These are phyloP conservation scores for Cephus pygmeus DNA, from an alignment of 2,888 invertebrate species.

Conservation along the genomic window DNA sequence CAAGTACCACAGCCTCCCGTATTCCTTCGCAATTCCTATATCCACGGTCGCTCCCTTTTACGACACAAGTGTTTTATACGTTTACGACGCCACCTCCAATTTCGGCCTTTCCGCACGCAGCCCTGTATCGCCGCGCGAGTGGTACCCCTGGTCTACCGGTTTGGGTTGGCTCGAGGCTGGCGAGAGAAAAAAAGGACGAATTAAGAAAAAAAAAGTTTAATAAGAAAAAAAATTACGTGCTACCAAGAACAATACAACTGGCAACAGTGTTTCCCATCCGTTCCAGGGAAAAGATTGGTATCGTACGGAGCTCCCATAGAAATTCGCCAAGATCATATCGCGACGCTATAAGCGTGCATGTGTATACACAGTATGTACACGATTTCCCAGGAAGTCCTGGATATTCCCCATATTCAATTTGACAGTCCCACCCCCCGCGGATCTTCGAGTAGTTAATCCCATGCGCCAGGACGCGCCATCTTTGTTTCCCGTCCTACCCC, in stretches of 20 bases:
- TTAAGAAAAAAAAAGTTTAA: not conserved
- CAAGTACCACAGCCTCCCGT: not conserved
- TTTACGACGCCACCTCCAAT: constrained; percentile 38
- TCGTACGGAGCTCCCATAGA: not conserved
- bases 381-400: not conserved
- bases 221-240: not conserved
- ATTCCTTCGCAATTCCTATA: not conserved
- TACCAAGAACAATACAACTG: not conserved
- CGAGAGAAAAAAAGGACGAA: not conserved
- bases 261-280: not conserved
- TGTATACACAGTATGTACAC: not conserved
- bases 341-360: not conserved
- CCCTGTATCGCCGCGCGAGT: not conserved
- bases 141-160: not conserved
- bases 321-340: not conserved
- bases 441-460: not conserved
- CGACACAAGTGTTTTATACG: constrained; percentile 30
- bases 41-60: constrained; percentile 33
- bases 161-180: not conserved
- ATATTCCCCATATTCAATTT: not conserved
- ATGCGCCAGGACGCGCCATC: not conserved
- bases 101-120: constrained; percentile 8
- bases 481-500: not conserved
- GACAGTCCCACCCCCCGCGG: not conserved
- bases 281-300: not conserved